Evolutionary conservation across 1,140 invertebrate genomes (phyloP), one percentile per base, ranked within the genome.

Genomic region (Pantala flavescens): DNA sequence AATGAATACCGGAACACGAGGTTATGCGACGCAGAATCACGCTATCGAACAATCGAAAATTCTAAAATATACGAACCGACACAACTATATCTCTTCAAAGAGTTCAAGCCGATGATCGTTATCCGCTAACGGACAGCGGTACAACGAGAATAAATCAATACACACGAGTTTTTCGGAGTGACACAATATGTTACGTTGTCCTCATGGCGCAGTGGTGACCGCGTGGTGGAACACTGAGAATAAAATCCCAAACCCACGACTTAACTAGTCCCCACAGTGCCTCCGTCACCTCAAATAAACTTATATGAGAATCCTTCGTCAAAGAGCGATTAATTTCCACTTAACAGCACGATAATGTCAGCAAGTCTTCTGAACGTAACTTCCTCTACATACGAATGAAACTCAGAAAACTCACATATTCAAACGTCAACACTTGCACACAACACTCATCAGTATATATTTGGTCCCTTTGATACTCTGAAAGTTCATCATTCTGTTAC

Each of bases 401-500:
- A 16, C n/a, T 63, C 49, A 63, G n/a, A 19, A 63, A 63, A 16
- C 49, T 63, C 49, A 63, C 49, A 63, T 63, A 63, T 21, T 63
- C 49, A 63, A 63, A 63, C 49, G 49, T 63, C 49, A 63, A 63
- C 49, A 63, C 49, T 63, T 63, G 49, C 49, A 63, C 49, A 63
- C 49, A 63, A 63, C 49, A 63, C 49, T 63, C 12, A 19, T 3
- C n/a, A 63, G 49, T 21, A 1, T 16, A 63, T 19, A 63, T 21
- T 63, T 63, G 49, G 49, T 63, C 49, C 49, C 49, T 63, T 7
- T 3, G 12, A 5, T 63, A 63, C 49, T 63, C 49, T 63, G 49
- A 14, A 21, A 16, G 49, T 63, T 63, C 49, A 63, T 63, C 49
- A 63, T 63, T 16, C 14, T 63, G 49, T 21, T 63, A 63, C 49